Conservation (phyloP, 2,113 vertebrate genomes). For the Heterotis niloticus region DNA sequence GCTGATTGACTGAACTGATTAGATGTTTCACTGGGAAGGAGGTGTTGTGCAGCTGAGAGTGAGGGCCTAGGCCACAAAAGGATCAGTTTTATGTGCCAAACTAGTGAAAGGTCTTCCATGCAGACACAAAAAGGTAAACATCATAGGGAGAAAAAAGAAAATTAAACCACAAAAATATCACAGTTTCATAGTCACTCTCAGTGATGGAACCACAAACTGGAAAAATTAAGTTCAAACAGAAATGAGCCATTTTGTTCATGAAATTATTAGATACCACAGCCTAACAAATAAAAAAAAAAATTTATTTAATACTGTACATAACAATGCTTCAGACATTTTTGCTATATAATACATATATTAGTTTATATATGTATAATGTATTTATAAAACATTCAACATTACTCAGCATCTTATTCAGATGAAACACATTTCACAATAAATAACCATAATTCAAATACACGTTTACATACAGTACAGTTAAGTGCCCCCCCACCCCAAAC, state of each 20-base stretch:
- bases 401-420: conserved; percentile 63
- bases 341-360: conserved; percentile 24
- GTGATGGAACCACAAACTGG: background rate
- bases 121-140: conserved; percentile 35
- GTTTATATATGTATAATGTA: conserved; percentile 53
- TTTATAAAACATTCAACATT: conserved; percentile 29
- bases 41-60: conserved; percentile 12
- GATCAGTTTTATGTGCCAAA: conserved; percentile 26
- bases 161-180: conserved; percentile 18
- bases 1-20: conserved; percentile 13
- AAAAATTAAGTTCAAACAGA: background rate
- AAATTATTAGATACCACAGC: conserved; percentile 58
- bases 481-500: conserved; percentile 21
- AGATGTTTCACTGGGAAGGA: conserved; percentile 22
- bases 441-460: conserved; percentile 80
- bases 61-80: conserved; percentile 16
- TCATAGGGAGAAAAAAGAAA: conserved; percentile 27
- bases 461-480: conserved; percentile 63
- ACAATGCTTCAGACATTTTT: conserved; percentile 76
- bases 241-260: background rate
- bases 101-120: conserved; percentile 42
- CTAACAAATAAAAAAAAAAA: conserved; percentile 85
- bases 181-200: background rate
- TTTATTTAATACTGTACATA: conserved; percentile 95
- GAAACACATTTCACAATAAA: conserved; percentile 79